Evolutionary conservation across 2,888 invertebrate genomes (phyloP).

Genomic region (Pristionchus entomophagus): DNA sequence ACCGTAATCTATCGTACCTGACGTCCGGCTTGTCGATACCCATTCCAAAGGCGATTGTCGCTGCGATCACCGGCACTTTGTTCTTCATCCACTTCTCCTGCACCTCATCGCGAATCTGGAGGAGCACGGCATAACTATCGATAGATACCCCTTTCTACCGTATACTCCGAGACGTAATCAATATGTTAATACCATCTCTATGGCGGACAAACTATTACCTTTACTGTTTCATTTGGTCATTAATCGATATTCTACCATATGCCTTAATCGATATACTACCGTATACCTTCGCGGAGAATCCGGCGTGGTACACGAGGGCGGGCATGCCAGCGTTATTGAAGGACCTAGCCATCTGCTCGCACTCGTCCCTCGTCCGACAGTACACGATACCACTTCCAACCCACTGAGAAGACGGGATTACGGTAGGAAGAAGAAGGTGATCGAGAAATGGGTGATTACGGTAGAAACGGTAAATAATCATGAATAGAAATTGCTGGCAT

Average conservation of each 20-base stretch:
- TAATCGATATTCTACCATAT: background rate
- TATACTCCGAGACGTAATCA: background rate
- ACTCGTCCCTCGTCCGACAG: conserved; percentile 92
- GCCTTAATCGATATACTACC: background rate
- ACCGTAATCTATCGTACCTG: conserved; percentile 78
- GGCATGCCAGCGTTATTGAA: conserved; percentile 80
- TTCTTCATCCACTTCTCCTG: conserved; percentile 95
- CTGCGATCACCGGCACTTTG: conserved; percentile 90
- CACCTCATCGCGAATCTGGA: conserved; percentile 83
- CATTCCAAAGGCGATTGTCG: conserved; percentile 99
- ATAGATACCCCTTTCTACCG: background rate
- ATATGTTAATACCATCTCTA: no score
- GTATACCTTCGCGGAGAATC: conserved; percentile 62
- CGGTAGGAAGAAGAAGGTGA: background rate
- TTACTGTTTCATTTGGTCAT: background rate
- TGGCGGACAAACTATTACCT: no score
- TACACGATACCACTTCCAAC: conserved; percentile 85
- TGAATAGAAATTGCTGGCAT: background rate
- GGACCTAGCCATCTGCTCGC: conserved; percentile 87
- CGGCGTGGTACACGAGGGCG: conserved; percentile 70
- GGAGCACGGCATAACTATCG: background rate
- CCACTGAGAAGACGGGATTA: conserved; percentile 48
- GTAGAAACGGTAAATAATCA: background rate
- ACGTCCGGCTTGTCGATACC: conserved; percentile 97
- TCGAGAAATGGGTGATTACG: background rate